A percentile compares a stretch with the other conserved stretches of the same genome.
phyloP scores from a whole-genome alignment of 2,113 vertebrate species.

The Telmatochromis sp. region DNA sequence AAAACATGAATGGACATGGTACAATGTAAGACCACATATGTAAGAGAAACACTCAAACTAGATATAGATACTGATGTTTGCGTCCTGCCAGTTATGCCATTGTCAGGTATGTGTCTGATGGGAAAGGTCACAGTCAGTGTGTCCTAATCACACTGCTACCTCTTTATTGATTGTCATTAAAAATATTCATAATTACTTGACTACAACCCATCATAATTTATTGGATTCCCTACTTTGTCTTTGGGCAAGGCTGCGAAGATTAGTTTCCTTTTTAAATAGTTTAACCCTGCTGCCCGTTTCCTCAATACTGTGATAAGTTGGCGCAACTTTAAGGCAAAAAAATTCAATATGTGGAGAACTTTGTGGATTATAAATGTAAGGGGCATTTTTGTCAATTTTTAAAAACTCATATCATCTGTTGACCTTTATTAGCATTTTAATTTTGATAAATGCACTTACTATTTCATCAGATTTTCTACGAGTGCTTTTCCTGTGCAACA shows the following conservation, averaged over 20 bases:
- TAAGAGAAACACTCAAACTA: conserved; percentile 26
- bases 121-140: conserved; percentile 40
- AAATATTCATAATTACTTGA: not conserved
- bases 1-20: conserved; percentile 33
- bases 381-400: not conserved
- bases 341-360: not conserved
- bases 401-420: not conserved
- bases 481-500: conserved; percentile 1
- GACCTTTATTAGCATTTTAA: not conserved
- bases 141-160: conserved; percentile 7
- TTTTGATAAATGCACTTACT: not conserved
- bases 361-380: not conserved
- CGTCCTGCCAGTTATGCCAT: not conserved
- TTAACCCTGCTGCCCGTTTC: not conserved
- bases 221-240: not conserved
- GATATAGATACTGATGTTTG: not conserved
- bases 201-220: not conserved
- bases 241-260: not conserved
- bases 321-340: conserved; percentile 35
- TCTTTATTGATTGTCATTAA: not conserved
- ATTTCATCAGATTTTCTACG: not conserved
- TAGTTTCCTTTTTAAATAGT: not conserved
- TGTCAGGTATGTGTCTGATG: not conserved
- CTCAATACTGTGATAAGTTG: not conserved
- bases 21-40: conserved; percentile 44